These are phyloP conservation scores for Montipora cactus DNA, from an alignment of 64 coral and sea anemone genomes.

Conservation along the genomic window DNA sequence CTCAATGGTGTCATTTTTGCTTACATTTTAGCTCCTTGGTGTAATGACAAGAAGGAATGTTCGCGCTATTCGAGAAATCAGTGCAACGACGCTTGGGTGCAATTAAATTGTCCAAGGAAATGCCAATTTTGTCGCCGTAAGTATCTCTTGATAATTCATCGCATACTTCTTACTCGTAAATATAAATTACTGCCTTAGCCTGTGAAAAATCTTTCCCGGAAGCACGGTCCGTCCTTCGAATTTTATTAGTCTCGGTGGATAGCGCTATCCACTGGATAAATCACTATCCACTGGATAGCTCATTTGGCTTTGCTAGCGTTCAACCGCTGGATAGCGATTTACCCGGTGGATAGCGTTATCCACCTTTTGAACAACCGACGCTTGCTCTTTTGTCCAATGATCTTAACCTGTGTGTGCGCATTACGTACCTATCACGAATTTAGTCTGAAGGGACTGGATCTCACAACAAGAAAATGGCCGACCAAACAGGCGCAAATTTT, in stretches of 20 bases:
- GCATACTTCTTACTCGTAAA: no score
- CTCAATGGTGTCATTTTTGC: neutral
- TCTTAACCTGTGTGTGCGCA: neutral
- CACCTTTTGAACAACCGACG: no score
- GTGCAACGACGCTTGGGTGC: slow-evolving; percentile 83
- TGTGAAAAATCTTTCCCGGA: no score
- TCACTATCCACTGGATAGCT: no score
- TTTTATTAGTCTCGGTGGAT: no score
- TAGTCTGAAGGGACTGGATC: neutral
- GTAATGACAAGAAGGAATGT: slow-evolving; percentile 78
- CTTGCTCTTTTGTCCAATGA: no score
- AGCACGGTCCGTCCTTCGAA: no score
- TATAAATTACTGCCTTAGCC: no score
- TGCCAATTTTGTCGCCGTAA: slow-evolving; percentile 91
- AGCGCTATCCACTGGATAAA: no score
- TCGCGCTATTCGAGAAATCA: slow-evolving; percentile 56
- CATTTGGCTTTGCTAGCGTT: no score
- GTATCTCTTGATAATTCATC: slow-evolving; percentile 17
- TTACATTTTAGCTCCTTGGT: slow-evolving; percentile 67
- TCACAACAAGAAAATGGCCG: slow-evolving; percentile 30
- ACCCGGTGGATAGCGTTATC: no score
- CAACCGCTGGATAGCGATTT: no score
- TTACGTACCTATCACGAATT: neutral
- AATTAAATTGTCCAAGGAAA: slow-evolving; percentile 77
- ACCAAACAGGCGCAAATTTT: neutral